Evolutionary conservation across 2,888 invertebrate genomes (phyloP), one percentile per base, ranked within the genome.

Genomic region (Xestia rhomboidea): DNA sequence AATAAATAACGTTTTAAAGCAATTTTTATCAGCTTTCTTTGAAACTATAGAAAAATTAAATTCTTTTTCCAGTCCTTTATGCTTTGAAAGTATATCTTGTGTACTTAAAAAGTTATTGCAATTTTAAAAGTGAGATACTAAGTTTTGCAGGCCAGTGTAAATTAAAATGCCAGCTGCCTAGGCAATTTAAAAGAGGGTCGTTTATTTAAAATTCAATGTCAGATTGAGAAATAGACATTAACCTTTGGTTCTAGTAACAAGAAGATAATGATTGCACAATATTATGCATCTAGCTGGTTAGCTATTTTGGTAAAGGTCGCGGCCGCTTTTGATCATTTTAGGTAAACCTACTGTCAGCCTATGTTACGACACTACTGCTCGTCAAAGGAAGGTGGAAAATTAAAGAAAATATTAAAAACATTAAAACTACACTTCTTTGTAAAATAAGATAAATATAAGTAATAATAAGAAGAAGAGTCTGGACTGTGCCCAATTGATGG

Each of bases 181-280:
- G 15, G 38, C 34, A 11, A 60, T 81, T 62, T 6, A 15, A 30
- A 49, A 27, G 18, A 69, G 41, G n/a, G 15, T n/a, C 60, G 30
- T 62, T 21, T 21, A 51, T 74, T 75, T 21, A 30, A 44, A 74
- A 81, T 49, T 74, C 79, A 83, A 86, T 77, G 79, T 79, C 69
- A 77, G 30, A 57, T 83, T 73, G 62, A 63, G 64, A 77, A 77
- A 81, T 79, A 70, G 63, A 15, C 34, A 57, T 66, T 80, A 60
- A 78, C 68, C 73, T 83, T 83, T 68, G 49, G 0, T 70, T 72
- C n/a, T 72, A 68, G 67, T 79, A 64, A 69, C 34, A 69, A 70
- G 18, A 46, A 68, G 30, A 51, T 54, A 21, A 5, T 1, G 7
- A 44, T 80, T 80, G 66, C 83, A 49, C 44, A 85, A 85, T 49